These are phyloP conservation scores for Corythucha ciliata DNA, from an alignment of 2,888 invertebrate genomes.

Conservation along the genomic window DNA sequence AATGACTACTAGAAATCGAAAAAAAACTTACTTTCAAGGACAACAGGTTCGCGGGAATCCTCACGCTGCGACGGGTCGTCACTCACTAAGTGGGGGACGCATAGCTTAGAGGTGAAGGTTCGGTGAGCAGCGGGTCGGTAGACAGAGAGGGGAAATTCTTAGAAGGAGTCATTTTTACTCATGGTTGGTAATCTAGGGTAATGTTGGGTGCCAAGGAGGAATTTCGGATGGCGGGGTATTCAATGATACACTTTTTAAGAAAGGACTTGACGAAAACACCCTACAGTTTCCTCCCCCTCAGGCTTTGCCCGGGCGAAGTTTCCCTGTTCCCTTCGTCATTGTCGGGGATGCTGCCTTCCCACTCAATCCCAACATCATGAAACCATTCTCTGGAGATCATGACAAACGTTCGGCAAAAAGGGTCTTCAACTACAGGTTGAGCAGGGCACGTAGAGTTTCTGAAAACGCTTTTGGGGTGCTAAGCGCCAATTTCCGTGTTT, in stretches of 20 bases:
- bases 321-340: slow-evolving; percentile 27
- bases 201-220: slow-evolving; percentile 37
- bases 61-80: too few relatives aligned
- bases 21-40: too few relatives aligned
- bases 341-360: slow-evolving; percentile 35
- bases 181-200: too few relatives aligned
- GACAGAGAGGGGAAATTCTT: too few relatives aligned
- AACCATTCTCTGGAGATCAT: slow-evolving; percentile 25
- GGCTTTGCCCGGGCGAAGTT: slow-evolving; percentile 17
- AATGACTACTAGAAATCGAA: too few relatives aligned
- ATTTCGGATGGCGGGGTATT: slow-evolving; percentile 30
- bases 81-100: too few relatives aligned
- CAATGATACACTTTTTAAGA: slow-evolving; percentile 1
- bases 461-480: too few relatives aligned
- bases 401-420: slow-evolving; percentile 19
- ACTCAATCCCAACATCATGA: slow-evolving; percentile 30
- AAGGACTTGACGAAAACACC: background rate
- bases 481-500: too few relatives aligned
- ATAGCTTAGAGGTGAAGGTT: too few relatives aligned
- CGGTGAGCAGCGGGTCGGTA: too few relatives aligned
- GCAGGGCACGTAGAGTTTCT: background rate
- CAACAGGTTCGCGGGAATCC: too few relatives aligned
- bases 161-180: too few relatives aligned
- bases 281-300: slow-evolving; percentile 20
- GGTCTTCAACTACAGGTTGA: slow-evolving; percentile 29